phyloP scores from a whole-genome alignment of 2,797 vertebrate species.

The Enoplosus armatus region DNA sequence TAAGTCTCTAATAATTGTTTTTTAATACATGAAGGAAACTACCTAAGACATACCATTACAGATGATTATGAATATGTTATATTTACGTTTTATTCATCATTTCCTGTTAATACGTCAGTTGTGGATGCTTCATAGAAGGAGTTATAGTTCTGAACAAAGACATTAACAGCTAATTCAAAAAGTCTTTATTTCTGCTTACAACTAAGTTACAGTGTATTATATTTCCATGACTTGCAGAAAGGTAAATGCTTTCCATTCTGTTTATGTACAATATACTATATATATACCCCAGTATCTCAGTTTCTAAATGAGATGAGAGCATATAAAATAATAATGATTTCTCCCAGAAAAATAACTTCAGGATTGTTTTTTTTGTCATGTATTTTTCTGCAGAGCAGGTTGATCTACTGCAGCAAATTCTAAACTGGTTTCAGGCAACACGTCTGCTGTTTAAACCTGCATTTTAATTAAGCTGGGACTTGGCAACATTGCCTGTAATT shows the following conservation, averaged over 20 bases:
- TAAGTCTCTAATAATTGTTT: neutral
- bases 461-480: constrained; percentile 29
- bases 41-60: neutral
- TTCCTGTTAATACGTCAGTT: neutral
- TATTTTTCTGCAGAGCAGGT: no score
- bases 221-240: neutral
- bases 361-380: no score
- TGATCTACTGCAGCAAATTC: neutral
- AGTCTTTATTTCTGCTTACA: neutral
- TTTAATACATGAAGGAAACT: neutral
- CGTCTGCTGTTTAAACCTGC: constrained; percentile 6
- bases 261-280: neutral
- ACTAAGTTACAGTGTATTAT: neutral
- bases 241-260: neutral
- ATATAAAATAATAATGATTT: neutral
- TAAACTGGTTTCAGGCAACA: constrained; percentile 13
- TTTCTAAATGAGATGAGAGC: neutral
- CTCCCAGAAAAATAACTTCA: neutral
- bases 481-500: constrained; percentile 36
- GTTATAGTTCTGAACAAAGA: neutral
- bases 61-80: neutral
- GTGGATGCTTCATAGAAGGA: neutral
- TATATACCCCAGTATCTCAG: neutral
- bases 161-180: neutral
- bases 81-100: neutral